A percentile compares a stretch with the other conserved stretches of the same genome.
Conservation (phyloP, 2,888 invertebrate species). For the Globia sparganii region DNA sequence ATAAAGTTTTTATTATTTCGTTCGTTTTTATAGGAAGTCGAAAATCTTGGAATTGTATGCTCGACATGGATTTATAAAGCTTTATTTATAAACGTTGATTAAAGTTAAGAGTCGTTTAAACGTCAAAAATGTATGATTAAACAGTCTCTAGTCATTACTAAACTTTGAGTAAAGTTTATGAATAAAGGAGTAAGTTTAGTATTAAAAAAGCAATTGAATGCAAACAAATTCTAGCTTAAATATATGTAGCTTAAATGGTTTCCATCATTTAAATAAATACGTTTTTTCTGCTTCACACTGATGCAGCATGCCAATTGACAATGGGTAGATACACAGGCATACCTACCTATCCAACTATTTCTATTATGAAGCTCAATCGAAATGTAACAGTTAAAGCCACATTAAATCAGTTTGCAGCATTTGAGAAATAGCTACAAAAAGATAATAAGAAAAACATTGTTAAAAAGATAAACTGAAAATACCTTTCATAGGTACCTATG, state of each 20-base stretch:
- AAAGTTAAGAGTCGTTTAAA: not conserved
- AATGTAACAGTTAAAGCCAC: constrained; percentile 10
- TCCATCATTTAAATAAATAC: constrained; percentile 26
- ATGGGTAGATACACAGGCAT: not conserved
- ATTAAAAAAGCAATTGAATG: not conserved
- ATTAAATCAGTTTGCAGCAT: constrained; percentile 15
- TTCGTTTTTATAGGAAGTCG: not conserved
- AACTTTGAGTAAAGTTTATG: no score
- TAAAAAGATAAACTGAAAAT: not conserved
- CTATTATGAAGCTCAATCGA: constrained; percentile 11
- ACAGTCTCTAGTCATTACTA: not conserved
- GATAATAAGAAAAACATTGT: not conserved
- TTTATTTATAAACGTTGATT: not conserved
- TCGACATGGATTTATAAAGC: not conserved
- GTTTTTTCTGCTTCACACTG: constrained; percentile 10
- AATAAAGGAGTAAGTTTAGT: not conserved
- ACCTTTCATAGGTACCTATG: no score
- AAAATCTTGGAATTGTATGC: not conserved
- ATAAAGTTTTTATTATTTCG: not conserved
- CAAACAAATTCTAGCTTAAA: not conserved
- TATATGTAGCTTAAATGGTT: constrained; percentile 26
- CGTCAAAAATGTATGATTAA: not conserved
- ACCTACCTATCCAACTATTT: not conserved
- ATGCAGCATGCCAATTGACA: constrained; percentile 26
- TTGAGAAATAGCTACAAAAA: not conserved